These are phyloP conservation scores for Glyptemys insculpta DNA, from an alignment of 2,797 vertebrate genomes.

Conservation along the genomic window DNA sequence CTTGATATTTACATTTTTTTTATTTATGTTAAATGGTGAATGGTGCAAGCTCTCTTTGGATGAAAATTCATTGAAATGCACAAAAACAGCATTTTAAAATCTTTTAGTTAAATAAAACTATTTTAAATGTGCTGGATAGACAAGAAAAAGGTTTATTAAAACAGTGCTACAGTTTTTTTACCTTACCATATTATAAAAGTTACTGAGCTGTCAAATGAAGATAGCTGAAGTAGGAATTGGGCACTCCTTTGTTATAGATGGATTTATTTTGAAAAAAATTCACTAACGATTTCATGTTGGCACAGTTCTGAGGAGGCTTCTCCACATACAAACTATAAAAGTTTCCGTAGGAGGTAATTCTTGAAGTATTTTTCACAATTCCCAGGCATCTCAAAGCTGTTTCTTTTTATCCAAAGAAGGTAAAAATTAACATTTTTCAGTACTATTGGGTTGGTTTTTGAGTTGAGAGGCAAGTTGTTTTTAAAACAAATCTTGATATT, in stretches of 20 bases:
- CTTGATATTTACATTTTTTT: neutral
- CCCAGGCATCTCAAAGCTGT: neutral
- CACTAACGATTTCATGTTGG: neutral
- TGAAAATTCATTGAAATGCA: too few species aligned
- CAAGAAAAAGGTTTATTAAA: too few species aligned
- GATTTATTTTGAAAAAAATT: neutral
- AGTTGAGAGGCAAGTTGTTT: neutral
- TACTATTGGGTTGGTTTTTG: neutral
- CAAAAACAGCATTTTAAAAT: too few species aligned
- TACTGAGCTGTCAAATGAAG: neutral
- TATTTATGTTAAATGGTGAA: neutral
- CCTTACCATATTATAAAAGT: too few species aligned
- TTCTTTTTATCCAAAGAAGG: neutral
- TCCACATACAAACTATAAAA: neutral
- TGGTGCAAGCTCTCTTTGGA: too few species aligned
- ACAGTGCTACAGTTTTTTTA: too few species aligned
- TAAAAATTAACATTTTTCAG: neutral
- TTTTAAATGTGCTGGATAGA: too few species aligned
- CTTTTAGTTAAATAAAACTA: too few species aligned
- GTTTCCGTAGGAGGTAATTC: neutral
- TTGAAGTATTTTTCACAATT: neutral
- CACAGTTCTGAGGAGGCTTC: neutral
- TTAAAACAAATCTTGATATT: neutral
- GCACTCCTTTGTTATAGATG: neutral
- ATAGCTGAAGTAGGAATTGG: neutral